Conservation (phyloP, 2,888 invertebrate species). For the Oscheius myriophilus region DNA sequence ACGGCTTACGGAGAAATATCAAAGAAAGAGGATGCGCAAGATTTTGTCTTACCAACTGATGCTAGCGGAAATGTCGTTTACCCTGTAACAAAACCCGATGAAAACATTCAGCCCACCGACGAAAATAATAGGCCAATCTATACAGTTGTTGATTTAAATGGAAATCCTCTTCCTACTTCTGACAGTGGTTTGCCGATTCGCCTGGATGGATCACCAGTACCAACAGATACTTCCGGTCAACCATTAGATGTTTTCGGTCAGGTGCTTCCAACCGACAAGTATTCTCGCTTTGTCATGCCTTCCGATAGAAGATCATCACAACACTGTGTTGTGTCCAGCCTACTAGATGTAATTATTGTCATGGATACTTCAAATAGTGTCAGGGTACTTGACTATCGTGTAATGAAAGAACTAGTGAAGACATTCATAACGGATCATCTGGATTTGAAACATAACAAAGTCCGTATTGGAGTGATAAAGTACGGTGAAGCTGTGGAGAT, state of each 20-base stretch:
- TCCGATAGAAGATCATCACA: conserved; percentile 32
- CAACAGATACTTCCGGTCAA: conserved; percentile 38
- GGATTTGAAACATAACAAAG: conserved; percentile 59
- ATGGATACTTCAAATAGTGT: conserved; percentile 68
- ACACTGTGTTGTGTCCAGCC: conserved; percentile 32
- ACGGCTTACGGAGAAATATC: conserved; percentile 10
- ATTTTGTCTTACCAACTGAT: conserved; percentile 33
- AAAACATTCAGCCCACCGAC: conserved; percentile 52
- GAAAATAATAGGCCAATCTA: conserved; percentile 26
- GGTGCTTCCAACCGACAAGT: conserved; percentile 49
- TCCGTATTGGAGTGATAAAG: conserved; percentile 66
- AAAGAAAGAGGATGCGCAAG: conserved; percentile 41
- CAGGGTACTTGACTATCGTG: conserved; percentile 67
- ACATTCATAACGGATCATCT: conserved; percentile 66
- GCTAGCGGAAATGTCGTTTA: conserved; percentile 18
- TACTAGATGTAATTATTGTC: conserved; percentile 62
- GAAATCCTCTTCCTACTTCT: conserved; percentile 41
- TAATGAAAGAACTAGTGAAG: conserved; percentile 69
- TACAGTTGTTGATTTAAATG: conserved; percentile 42
- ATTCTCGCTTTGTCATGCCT: conserved; percentile 29
- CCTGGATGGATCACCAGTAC: conserved; percentile 40
- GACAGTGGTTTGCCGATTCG: conserved; percentile 33
- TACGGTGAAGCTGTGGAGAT: conserved; percentile 66
- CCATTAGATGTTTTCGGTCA: conserved; percentile 39
- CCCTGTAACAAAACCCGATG: conserved; percentile 45